Evolutionary conservation across 2,113 vertebrate genomes (phyloP), one percentile per base, ranked within the genome.

Genomic region (Mola mola): DNA sequence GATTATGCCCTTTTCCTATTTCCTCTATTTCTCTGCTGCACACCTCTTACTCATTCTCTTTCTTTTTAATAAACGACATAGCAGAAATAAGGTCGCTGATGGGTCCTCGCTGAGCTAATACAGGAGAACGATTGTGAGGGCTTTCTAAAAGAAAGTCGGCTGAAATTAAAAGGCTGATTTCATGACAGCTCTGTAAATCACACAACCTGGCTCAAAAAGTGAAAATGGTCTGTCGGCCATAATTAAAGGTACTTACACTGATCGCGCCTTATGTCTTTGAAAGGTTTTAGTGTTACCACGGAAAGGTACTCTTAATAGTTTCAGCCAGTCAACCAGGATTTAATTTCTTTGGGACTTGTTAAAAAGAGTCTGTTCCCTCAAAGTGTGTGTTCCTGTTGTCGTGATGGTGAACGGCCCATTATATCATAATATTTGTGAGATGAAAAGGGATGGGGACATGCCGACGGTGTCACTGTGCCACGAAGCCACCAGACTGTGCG

Each of bases 81-180:
- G 66, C 49, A 69, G 69, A 66, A 79, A 81, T 70, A 47, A 77
- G 74, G 59, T 25, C 40, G 22, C 1, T 0, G 25, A 59, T 28
- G 43, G 56, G 79, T 59, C 59, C 60, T 66, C 24, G 15, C 66
- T 68, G 75, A 68, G 64, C 59, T 64, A 53, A 81, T 62, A 82
- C 79, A 88, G 66, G 41, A 69, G 72, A 75, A 51, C 48, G 52
- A 87, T 80, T 82, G 85, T 80, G 55, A 83, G n/a, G n/a, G 2
- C 76, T 82, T 38, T 40, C 43, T 63, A 62, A 76, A 76, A 58
- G 69, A 78, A 78, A 82, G 80, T 63, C 59, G 47, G 58, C 62
- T 84, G 72, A 75, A 85, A 88, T 87, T 52, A 86, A 90, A 81
- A 19, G 46, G 51, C 48, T 77, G 78, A 41, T 82, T 90, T 90